phyloP scores from a whole-genome alignment of 2,888 invertebrate genomes.

The Clepsis dumicolana region DNA sequence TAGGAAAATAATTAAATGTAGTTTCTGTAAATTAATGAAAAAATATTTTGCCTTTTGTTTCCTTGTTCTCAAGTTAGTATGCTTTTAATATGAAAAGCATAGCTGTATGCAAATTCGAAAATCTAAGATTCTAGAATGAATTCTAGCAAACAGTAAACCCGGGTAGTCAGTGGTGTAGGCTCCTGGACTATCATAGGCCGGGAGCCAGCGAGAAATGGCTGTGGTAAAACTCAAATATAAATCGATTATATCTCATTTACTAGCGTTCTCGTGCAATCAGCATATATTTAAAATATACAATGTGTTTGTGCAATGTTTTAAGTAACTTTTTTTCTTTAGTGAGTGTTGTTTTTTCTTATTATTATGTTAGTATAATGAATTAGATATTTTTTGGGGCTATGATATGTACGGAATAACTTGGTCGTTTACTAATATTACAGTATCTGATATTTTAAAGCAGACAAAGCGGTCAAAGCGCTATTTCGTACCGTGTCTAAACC shows the following conservation, averaged over 20 bases:
- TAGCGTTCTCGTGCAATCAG: slow-evolving; percentile 35
- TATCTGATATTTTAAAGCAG: neutral
- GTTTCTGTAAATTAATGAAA: neutral
- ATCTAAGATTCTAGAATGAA: neutral
- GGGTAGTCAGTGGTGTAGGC: slow-evolving; percentile 29
- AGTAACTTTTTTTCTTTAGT: slow-evolving; percentile 36
- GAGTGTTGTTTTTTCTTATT: slow-evolving; percentile 47
- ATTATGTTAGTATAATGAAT: slow-evolving; percentile 42
- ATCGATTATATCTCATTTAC: slow-evolving; percentile 46
- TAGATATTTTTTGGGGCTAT: slow-evolving; percentile 34
- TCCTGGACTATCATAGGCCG: slow-evolving; percentile 25
- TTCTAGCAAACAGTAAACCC: slow-evolving; percentile 5
- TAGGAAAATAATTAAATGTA: too few relatives aligned
- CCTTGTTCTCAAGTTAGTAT: neutral
- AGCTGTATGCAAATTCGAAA: neutral
- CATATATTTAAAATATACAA: slow-evolving; percentile 30
- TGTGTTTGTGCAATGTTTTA: slow-evolving; percentile 47
- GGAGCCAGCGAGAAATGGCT: slow-evolving; percentile 49
- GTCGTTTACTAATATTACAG: neutral
- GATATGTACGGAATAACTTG: slow-evolving; percentile 26
- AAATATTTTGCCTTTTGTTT: neutral
- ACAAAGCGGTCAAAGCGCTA: neutral
- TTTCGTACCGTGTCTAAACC: neutral
- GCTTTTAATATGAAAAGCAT: neutral
- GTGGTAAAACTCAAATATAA: slow-evolving; percentile 48